Base-by-base conservation (phyloP, 2,113 vertebrate species). In the Urocynchramus pylzowi region DNA sequence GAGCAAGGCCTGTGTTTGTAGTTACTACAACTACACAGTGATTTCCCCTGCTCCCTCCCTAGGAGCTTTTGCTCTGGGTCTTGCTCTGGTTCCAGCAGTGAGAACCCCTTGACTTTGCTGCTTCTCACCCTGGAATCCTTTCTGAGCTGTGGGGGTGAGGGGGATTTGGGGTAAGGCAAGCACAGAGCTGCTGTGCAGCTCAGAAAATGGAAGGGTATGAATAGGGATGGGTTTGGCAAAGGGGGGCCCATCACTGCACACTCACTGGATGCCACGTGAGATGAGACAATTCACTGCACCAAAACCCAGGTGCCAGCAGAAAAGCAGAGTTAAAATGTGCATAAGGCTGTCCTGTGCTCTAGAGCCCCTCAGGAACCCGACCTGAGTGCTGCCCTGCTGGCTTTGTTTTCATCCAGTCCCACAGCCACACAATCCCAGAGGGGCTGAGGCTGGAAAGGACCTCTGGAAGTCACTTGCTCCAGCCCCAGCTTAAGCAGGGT, bases 141-240 rank as follows among this genome's bases (percentile, higher is more conserved):
- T 31, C 30, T 23, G 37, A 87, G 37, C 64, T 28, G 10, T 4
- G 16, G 18, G 28, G 7, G 4, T 22, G 30, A 69, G 30, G 8
- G 20, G 11, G 4, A 21, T 33, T 71, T 26, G 71, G 79, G 54
- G 59, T 52, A 18, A 76, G 76, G 53, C 13, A 50, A 20, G 30
- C 9, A 7, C 0, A 1, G n/a, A 63, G 24, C 2, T 16, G 17
- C 33, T 33, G 47, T 3, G 22, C 1, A 41, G 74, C 60, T 44
- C 15, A 5, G 2, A 19, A 35, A 45, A 26, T 3, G 3, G 3
- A n/a, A 17, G 6, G 13, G 49, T 11, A 7, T 27, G 26, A 23
- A 11, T 12, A 21, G 13, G 52, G 69, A 39, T 41, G 35, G 21
- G n/a, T 17, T 81, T 49, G 63, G 60, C 84, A 27, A 61, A 44